Percentiles rank a stretch among this genome's conserved stretches.
phyloP scores from a whole-genome alignment of 2,113 vertebrate species.

The Scophthalmus maximus region DNA sequence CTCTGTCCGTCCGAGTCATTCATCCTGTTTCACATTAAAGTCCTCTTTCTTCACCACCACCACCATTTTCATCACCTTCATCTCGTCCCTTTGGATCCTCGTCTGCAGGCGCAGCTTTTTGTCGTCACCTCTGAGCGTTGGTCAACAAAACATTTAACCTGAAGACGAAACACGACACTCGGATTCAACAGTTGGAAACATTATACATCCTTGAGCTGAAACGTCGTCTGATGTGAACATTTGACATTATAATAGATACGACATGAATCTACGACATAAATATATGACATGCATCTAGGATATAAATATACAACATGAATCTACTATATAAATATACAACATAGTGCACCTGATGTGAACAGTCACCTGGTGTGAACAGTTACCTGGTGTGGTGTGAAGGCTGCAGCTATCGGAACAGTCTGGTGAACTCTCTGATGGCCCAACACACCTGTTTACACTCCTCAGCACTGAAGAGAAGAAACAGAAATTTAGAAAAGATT shows the following conservation, averaged over 20 bases:
- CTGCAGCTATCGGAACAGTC: conserved; percentile 93
- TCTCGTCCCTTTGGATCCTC: conserved; percentile 73
- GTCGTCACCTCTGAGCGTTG: conserved; percentile 79
- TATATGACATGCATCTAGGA: no score
- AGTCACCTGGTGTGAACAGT: conserved; percentile 25
- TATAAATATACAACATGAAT: no score
- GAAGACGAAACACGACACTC: conserved; percentile 1
- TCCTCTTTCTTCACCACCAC: conserved; percentile 16
- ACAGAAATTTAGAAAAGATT: no score
- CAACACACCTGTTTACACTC: conserved; percentile 98
- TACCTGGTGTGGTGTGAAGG: conserved; percentile 85
- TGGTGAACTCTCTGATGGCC: conserved; percentile 97
- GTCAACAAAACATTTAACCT: conserved; percentile 83
- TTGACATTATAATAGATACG: no score
- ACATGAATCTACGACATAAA: no score
- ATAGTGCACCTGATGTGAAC: not conserved
- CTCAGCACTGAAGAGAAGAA: conserved; percentile 85
- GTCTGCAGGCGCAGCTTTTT: conserved; percentile 77
- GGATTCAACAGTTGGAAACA: no score
- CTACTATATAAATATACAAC: no score
- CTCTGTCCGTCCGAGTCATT: conserved; percentile 68
- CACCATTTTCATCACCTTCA: conserved; percentile 11
- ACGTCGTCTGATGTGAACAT: not conserved
- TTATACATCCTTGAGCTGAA: no score
- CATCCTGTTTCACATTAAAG: conserved; percentile 59